Evolutionary conservation across 23 tunicate genomes (phyloP).

Genomic region (Ascidia mentula): DNA sequence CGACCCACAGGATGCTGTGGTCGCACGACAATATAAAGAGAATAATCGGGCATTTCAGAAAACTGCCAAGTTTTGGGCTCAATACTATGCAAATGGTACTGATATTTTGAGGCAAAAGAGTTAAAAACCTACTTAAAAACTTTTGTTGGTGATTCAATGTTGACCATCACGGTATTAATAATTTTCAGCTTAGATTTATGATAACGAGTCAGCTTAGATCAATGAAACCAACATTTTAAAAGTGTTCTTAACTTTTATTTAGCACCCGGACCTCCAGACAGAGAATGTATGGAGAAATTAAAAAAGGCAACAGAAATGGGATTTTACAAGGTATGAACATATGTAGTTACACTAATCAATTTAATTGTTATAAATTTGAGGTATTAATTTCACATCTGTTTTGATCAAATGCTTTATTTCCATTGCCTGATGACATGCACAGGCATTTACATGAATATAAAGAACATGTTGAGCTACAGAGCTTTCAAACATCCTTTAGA

Average conservation of each 20-base stretch:
- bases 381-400: not conserved
- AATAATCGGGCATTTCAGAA: constrained; percentile 47
- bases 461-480: no score
- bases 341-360: constrained; percentile 12
- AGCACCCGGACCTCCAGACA: constrained; percentile 64
- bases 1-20: constrained; percentile 99
- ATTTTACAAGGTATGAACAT: constrained; percentile 76
- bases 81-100: constrained; percentile 78
- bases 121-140: no score
- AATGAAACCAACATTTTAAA: not conserved
- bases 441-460: not conserved
- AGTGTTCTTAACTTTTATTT: not conserved
- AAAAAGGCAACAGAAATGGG: constrained; percentile 81
- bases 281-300: constrained; percentile 55
- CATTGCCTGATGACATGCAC: not conserved
- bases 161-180: no score
- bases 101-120: not conserved
- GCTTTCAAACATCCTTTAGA: no score
- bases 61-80: constrained; percentile 96
- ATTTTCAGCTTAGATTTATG: no score
- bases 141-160: no score
- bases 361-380: not conserved
- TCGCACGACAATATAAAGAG: constrained; percentile 85
- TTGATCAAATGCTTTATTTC: not conserved
- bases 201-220: no score